phyloP scores from a whole-genome alignment of 1,140 invertebrate species.

The Venustaconcha ellipsiformis region DNA sequence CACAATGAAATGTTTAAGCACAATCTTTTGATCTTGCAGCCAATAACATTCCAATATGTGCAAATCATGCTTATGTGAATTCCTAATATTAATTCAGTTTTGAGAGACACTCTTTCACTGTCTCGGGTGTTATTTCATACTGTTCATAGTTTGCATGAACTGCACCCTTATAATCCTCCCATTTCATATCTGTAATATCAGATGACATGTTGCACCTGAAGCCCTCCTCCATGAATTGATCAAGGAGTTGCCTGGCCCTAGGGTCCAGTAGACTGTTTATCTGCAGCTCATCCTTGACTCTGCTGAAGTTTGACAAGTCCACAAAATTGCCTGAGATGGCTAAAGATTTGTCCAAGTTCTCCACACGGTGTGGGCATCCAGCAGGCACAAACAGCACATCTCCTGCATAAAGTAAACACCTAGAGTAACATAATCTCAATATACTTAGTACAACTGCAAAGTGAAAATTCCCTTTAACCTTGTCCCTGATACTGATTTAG shows the following conservation, averaged over 20 bases:
- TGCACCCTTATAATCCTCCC: slow-evolving; percentile 18
- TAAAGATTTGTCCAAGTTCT: slow-evolving; percentile 54
- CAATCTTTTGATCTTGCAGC: too few relatives aligned
- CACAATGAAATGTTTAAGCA: too few relatives aligned
- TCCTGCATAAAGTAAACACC: slow-evolving; percentile 37
- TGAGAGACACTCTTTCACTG: slow-evolving; percentile 3
- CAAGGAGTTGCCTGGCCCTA: slow-evolving; percentile 46
- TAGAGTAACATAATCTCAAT: neutral
- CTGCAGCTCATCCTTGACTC: slow-evolving; percentile 47
- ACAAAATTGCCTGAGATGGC: slow-evolving; percentile 65
- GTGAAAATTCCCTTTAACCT: too few relatives aligned
- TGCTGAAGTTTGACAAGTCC: slow-evolving; percentile 51
- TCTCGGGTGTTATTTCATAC: slow-evolving; percentile 22
- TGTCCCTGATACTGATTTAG: too few relatives aligned
- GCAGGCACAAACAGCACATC: slow-evolving; percentile 62
- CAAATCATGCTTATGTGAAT: too few relatives aligned
- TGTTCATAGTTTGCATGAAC: slow-evolving; percentile 1
- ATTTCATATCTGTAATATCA: slow-evolving; percentile 16
- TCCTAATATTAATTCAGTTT: too few relatives aligned
- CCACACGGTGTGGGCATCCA: slow-evolving; percentile 58
- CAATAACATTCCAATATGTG: too few relatives aligned
- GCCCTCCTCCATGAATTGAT: slow-evolving; percentile 36
- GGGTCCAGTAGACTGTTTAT: slow-evolving; percentile 49
- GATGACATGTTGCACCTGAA: slow-evolving; percentile 17
- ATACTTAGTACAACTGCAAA: too few relatives aligned